These are phyloP conservation scores for Caenorhabditis sulstoni DNA, from an alignment of 2,888 invertebrate species.

Conservation along the genomic window DNA sequence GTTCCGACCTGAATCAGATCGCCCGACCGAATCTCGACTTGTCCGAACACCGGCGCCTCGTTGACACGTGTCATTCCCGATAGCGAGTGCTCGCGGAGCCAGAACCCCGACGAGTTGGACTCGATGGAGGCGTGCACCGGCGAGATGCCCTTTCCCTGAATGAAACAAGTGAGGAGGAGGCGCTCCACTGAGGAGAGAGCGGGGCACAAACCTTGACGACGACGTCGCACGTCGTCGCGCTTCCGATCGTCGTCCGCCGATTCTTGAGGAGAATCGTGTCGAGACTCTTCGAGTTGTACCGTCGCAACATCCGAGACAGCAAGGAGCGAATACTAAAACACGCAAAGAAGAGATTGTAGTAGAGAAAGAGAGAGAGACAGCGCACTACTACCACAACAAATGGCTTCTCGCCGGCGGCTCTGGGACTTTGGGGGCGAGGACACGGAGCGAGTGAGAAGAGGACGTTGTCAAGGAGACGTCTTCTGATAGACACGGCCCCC, in stretches of 20 bases:
- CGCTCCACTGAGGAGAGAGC: not conserved
- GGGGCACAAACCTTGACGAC: constrained; percentile 56
- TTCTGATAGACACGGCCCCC: not conserved
- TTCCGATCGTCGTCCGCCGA: constrained; percentile 62
- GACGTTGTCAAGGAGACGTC: constrained; percentile 32
- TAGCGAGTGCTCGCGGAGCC: constrained; percentile 70
- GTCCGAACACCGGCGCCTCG: constrained; percentile 63
- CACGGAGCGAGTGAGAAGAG: not conserved
- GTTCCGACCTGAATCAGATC: constrained; percentile 62
- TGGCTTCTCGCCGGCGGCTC: too few relatives aligned
- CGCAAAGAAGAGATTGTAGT: too few relatives aligned
- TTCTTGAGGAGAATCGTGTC: constrained; percentile 60
- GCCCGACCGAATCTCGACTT: constrained; percentile 50
- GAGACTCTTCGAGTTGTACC: constrained; percentile 65
- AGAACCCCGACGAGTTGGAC: constrained; percentile 69
- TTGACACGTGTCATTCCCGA: constrained; percentile 67
- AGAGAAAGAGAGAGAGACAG: too few relatives aligned
- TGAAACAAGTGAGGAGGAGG: not conserved
- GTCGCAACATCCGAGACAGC: constrained; percentile 69
- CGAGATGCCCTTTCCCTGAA: constrained; percentile 62
- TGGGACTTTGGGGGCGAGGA: too few relatives aligned
- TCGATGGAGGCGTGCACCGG: constrained; percentile 74
- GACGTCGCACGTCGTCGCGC: constrained; percentile 64
- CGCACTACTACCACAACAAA: too few relatives aligned
- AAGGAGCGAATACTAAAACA: too few relatives aligned